Base-by-base conservation (phyloP, 2,888 invertebrate species). In the Melanotus villosus region DNA sequence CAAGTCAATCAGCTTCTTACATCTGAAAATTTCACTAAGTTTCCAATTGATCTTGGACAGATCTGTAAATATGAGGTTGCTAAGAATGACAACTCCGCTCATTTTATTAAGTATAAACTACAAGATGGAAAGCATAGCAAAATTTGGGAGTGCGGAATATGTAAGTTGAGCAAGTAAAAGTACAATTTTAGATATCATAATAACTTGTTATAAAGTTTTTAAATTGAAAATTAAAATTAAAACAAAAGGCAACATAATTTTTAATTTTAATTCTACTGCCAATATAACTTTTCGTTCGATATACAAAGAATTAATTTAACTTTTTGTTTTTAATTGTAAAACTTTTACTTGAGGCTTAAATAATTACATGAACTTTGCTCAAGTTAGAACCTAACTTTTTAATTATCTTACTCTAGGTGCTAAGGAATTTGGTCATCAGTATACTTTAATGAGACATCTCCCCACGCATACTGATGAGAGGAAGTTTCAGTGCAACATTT, bases 391-490 rank as follows among this genome's bases (percentile, higher is more conserved):
- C 43, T 59, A 32, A 38, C 43, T 23, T 23, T 16, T 56, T 68
- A 30, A 38, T 47, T 26, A 32, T n/a, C 10, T 16, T 16, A 6
- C 12, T 21, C 45, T 76, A 92, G 92, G 92, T 83, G 86, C 89
- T 18, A 89, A 92, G 63, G 91, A 92, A 79, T 93, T 93, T 82
- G 89, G 91, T 59, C 93, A 93, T 81, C 92, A 92, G 77, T 93
- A 93, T 79, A 92, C 92, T 0, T 80, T 93, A 75, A 90, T 91
- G 90, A 88, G 93, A 2, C 93, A 93, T 79, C 84, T 93, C 1
- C 92, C 93, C 0, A 92, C 92, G 0, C 93, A 93, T 78, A 92
- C 93, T 0, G 92, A 93, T 73, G 92, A 92, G 80, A 85, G 93
- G 64, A 93, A 93, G 84, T 93, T 90, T 83, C 90, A 91, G 78